Evolutionary conservation across 2,888 invertebrate genomes (phyloP).

Genomic region (Sesamia inferens): DNA sequence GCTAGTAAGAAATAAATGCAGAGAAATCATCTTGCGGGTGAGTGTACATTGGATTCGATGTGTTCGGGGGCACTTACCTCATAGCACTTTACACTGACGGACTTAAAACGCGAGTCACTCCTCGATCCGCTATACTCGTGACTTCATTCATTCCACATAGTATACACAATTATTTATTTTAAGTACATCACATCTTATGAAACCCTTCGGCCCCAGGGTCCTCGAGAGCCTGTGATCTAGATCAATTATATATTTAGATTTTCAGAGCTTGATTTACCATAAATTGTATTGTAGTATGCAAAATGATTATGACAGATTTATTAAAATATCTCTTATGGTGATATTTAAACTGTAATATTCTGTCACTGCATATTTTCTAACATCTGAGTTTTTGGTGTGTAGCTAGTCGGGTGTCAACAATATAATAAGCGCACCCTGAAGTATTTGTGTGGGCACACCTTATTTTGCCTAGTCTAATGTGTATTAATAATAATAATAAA

Average conservation of each 20-base stretch:
- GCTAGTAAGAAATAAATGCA: too few species aligned
- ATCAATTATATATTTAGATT: slow-evolving; percentile 52
- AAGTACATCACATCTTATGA: slow-evolving; percentile 56
- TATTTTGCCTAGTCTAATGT: slow-evolving; percentile 76
- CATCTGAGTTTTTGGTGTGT: slow-evolving; percentile 45
- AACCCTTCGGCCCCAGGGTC: slow-evolving; percentile 27
- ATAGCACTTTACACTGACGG: slow-evolving; percentile 1
- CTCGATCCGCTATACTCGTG: slow-evolving; percentile 23
- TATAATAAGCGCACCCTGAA: slow-evolving; percentile 67
- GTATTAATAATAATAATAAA: slow-evolving; percentile 67
- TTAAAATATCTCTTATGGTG: slow-evolving; percentile 18
- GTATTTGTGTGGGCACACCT: slow-evolving; percentile 73
- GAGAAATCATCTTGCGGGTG: too few species aligned
- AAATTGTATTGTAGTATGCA: slow-evolving; percentile 24
- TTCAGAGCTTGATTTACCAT: slow-evolving; percentile 46
- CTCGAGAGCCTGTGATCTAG: slow-evolving; percentile 45
- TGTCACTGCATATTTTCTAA: slow-evolving; percentile 35
- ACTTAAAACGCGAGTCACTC: slow-evolving; percentile 27
- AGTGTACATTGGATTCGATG: neutral
- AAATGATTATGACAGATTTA: slow-evolving; percentile 31
- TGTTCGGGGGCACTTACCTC: neutral
- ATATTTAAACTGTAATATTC: slow-evolving; percentile 15
- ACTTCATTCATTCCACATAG: slow-evolving; percentile 61
- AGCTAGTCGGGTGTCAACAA: slow-evolving; percentile 61
- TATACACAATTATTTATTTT: slow-evolving; percentile 57